These are phyloP conservation scores for Spodoptera litura DNA, from an alignment of 1,140 invertebrate species.

Conservation along the genomic window DNA sequence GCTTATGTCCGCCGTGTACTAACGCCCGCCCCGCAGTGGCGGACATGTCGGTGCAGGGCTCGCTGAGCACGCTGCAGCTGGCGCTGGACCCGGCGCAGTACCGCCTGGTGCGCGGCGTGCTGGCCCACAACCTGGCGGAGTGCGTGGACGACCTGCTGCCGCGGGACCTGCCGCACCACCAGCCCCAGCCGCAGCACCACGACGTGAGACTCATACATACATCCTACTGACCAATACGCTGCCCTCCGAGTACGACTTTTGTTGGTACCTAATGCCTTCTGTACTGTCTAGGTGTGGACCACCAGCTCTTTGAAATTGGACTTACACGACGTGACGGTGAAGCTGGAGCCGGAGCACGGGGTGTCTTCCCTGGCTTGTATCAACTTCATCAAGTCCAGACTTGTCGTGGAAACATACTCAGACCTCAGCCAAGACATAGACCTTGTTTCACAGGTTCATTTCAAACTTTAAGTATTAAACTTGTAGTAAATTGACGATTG, in stretches of 20 bases:
- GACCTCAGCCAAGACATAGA: constrained; percentile 97
- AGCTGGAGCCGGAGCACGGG: constrained; percentile 88
- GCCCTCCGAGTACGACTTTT: too few relatives aligned
- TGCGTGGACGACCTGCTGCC: constrained; percentile 90
- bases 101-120: constrained; percentile 94
- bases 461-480: background rate
- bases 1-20: background rate
- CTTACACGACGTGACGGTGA: constrained; percentile 94
- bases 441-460: constrained; percentile 91
- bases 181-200: constrained; percentile 50
- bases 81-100: constrained; percentile 95
- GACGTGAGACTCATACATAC: background rate
- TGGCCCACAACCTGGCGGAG: constrained; percentile 97
- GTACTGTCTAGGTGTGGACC: constrained; percentile 88
- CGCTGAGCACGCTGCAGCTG: constrained; percentile 94
- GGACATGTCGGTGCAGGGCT: constrained; percentile 94
- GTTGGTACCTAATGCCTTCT: background rate
- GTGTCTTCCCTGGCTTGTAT: constrained; percentile 92
- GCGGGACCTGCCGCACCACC: constrained; percentile 63
- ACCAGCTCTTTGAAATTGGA: constrained; percentile 93
- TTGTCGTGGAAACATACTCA: constrained; percentile 94
- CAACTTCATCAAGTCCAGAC: constrained; percentile 96
- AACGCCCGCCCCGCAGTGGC: constrained; percentile 87
- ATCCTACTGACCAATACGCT: too few relatives aligned
- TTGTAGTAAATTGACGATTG: background rate